Conservation (phyloP, 2,797 vertebrate genomes). For the Harpagifer antarcticus region DNA sequence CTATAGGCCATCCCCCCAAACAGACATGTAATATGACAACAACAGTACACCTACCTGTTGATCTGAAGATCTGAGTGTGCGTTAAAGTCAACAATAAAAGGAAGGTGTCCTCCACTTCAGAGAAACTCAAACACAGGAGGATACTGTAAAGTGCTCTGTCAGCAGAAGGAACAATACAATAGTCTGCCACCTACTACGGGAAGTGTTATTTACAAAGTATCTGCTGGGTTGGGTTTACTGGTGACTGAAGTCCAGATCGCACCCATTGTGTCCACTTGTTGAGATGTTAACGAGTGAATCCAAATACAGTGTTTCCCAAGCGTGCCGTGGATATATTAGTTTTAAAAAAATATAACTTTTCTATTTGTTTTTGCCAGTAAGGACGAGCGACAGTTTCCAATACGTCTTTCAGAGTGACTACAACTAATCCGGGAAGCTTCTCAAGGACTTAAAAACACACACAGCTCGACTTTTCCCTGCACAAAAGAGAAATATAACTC, state of each 20-base stretch:
- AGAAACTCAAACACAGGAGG: constrained; percentile 41
- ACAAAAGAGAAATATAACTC: background rate
- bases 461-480: background rate
- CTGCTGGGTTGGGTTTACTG: constrained; percentile 21
- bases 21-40: background rate
- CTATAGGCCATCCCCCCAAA: background rate
- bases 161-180: constrained; percentile 30
- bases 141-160: constrained; percentile 43
- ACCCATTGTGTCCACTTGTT: constrained; percentile 61
- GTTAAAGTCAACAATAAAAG: constrained; percentile 14
- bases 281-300: background rate
- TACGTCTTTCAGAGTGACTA: background rate
- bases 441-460: background rate
- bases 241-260: constrained; percentile 60
- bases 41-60: constrained; percentile 70
- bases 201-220: constrained; percentile 64
- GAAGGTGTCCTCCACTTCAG: constrained; percentile 37
- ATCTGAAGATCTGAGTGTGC: constrained; percentile 15
- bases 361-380: constrained; percentile 1
- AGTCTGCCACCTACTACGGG: constrained; percentile 25
- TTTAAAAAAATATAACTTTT: background rate
- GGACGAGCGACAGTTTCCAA: background rate
- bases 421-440: constrained; percentile 15
- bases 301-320: background rate
- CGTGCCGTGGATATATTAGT: background rate